Evolutionary conservation across 2,888 invertebrate genomes (phyloP).

Genomic region (Lissocephala sabroskyi): DNA sequence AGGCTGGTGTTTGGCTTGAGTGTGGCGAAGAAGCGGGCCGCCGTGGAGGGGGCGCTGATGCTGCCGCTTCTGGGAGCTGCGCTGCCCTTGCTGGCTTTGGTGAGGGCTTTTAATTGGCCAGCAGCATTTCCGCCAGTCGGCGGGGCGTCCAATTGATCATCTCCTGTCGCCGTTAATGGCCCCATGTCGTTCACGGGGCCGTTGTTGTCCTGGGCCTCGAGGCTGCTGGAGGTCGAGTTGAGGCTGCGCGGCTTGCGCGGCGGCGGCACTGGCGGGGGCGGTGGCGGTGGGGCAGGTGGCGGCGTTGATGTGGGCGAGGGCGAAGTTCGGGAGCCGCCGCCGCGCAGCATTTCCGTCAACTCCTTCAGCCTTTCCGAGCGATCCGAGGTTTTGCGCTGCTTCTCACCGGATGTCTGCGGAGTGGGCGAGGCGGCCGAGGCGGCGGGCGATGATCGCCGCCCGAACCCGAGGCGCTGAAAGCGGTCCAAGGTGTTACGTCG

Average conservation of each 20-base stretch:
- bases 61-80: slow-evolving; percentile 2
- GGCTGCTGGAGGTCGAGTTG: slow-evolving; percentile 73
- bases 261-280: slow-evolving; percentile 76
- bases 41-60: slow-evolving; percentile 17
- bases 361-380: slow-evolving; percentile 83
- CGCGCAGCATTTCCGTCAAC: slow-evolving; percentile 85
- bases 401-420: slow-evolving; percentile 30
- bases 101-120: slow-evolving; percentile 56
- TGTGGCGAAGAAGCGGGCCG: slow-evolving; percentile 43
- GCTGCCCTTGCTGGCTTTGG: slow-evolving; percentile 37
- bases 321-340: slow-evolving; percentile 62
- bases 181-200: slow-evolving; percentile 5
- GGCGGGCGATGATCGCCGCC: slow-evolving; percentile 69
- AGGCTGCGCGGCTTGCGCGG: slow-evolving; percentile 72
- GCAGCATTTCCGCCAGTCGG: slow-evolving; percentile 27
- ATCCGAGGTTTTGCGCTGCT: slow-evolving; percentile 73
- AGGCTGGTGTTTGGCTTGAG: slow-evolving; percentile 68
- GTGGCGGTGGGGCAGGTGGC: slow-evolving; percentile 67
- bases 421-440: slow-evolving; percentile 18
- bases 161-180: slow-evolving; percentile 21
- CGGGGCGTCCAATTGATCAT: slow-evolving; percentile 25
- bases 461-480: slow-evolving; percentile 84
- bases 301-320: slow-evolving; percentile 76
- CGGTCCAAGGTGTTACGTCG: slow-evolving; percentile 84
- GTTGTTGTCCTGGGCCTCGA: slow-evolving; percentile 53